phyloP scores from a whole-genome alignment of 2,113 vertebrate genomes.

The Dolichotis patagonum region DNA sequence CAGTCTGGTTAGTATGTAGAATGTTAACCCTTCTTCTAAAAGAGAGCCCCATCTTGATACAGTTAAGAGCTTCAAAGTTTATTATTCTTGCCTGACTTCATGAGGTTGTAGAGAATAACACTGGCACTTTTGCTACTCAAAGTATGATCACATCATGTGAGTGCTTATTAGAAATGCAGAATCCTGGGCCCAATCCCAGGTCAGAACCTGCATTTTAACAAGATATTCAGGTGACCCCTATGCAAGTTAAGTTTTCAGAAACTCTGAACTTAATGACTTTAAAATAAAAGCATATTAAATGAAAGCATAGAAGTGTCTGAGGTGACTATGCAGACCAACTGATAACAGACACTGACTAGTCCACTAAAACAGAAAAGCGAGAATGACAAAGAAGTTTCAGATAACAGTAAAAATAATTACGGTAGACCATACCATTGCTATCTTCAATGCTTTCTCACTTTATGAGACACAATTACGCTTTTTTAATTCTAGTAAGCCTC shows the following conservation, averaged over 20 bases:
- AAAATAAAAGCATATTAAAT: constrained; percentile 6
- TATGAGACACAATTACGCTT: constrained; percentile 38
- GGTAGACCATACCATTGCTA: constrained; percentile 29
- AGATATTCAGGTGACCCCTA: neutral
- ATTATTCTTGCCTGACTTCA: neutral
- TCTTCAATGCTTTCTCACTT: constrained; percentile 27
- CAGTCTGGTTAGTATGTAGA: neutral
- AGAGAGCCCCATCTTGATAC: neutral
- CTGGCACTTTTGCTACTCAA: neutral
- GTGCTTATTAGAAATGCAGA: constrained; percentile 3
- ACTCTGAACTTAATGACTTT: constrained; percentile 23
- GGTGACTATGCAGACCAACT: neutral
- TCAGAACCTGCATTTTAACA: constrained; percentile 45
- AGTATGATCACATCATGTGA: neutral
- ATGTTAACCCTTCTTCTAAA: constrained; percentile 8
- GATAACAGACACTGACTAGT: neutral
- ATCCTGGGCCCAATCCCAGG: neutral
- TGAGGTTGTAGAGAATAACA: neutral
- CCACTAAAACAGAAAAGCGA: neutral
- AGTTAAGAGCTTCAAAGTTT: constrained; percentile 14
- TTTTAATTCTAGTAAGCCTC: constrained; percentile 18
- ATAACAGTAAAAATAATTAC: constrained; percentile 50
- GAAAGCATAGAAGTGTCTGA: constrained; percentile 10
- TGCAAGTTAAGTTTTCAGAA: constrained; percentile 25
- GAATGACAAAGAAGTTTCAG: constrained; percentile 38